These are phyloP conservation scores for Neopelma chrysocephalum DNA, from an alignment of 2,797 vertebrate genomes.

Conservation along the genomic window DNA sequence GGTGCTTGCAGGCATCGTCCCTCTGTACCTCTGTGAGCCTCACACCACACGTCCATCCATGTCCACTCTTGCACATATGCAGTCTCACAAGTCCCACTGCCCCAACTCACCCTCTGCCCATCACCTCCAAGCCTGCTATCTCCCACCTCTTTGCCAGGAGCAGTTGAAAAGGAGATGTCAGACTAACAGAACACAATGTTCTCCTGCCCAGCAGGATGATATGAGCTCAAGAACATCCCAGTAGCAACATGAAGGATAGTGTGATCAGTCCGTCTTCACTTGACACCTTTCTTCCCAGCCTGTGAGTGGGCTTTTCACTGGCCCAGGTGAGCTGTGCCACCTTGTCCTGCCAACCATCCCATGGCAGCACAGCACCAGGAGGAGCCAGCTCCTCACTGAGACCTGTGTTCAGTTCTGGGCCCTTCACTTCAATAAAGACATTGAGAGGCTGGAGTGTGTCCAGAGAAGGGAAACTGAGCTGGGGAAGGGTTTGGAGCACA, in stretches of 20 bases:
- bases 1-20: accelerated
- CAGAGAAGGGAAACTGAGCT: background rate
- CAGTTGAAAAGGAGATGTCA: background rate
- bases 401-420: background rate
- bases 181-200: background rate
- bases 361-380: background rate
- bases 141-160: background rate
- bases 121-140: background rate
- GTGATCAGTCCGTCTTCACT: background rate
- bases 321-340: background rate
- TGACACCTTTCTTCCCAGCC: background rate
- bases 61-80: accelerated
- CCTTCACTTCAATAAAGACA: background rate
- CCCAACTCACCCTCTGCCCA: background rate
- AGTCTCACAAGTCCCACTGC: accelerated
- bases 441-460: background rate
- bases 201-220: background rate
- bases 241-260: background rate
- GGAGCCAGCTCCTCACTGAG: background rate
- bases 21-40: accelerated
- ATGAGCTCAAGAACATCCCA: background rate
- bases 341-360: background rate
- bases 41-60: too few relatives aligned
- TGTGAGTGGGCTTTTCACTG: background rate
- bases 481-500: background rate